Evolutionary conservation across 2,113 vertebrate genomes (phyloP).

Genomic region (Etheostoma cragini): DNA sequence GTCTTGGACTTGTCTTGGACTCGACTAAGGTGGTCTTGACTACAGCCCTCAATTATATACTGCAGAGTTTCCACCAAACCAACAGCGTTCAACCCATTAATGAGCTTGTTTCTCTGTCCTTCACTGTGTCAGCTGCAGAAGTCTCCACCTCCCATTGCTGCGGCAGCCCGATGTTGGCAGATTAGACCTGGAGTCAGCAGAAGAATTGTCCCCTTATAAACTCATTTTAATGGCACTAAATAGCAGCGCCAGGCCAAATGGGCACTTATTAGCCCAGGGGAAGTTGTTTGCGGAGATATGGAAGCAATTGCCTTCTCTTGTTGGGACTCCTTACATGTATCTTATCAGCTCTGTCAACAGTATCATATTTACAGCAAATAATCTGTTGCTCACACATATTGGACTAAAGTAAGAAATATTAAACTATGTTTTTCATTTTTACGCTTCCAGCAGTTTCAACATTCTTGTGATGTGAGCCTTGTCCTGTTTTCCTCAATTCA

Average conservation of each 20-base stretch:
- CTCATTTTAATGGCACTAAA: slow-evolving; percentile 59
- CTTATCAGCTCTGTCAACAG: slow-evolving; percentile 32
- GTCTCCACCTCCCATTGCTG: slow-evolving; percentile 35
- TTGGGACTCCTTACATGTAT: slow-evolving; percentile 29
- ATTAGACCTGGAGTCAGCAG: slow-evolving; percentile 51
- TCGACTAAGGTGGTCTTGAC: no score
- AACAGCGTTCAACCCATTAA: background rate
- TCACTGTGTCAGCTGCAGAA: slow-evolving; percentile 17
- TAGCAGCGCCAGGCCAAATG: slow-evolving; percentile 60
- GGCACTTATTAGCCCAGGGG: slow-evolving; percentile 52
- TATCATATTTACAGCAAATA: slow-evolving; percentile 1
- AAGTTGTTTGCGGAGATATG: slow-evolving; percentile 72
- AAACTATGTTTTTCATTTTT: slow-evolving; percentile 47
- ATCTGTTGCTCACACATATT: background rate
- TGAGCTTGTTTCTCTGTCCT: slow-evolving; percentile 17
- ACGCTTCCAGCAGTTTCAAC: slow-evolving; percentile 45
- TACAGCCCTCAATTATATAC: background rate
- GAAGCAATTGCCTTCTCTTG: slow-evolving; percentile 42
- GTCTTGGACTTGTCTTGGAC: no score
- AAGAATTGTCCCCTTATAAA: slow-evolving; percentile 57
- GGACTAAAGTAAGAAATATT: slow-evolving; percentile 17
- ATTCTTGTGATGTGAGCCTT: slow-evolving; percentile 50
- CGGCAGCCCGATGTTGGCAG: slow-evolving; percentile 22
- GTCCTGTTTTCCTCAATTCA: slow-evolving; percentile 41
- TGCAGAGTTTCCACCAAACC: background rate